A percentile compares a stretch with the other conserved stretches of the same genome.
Evolutionary conservation across 2,888 invertebrate species (phyloP).

Genomic region (Tipula helvola): DNA sequence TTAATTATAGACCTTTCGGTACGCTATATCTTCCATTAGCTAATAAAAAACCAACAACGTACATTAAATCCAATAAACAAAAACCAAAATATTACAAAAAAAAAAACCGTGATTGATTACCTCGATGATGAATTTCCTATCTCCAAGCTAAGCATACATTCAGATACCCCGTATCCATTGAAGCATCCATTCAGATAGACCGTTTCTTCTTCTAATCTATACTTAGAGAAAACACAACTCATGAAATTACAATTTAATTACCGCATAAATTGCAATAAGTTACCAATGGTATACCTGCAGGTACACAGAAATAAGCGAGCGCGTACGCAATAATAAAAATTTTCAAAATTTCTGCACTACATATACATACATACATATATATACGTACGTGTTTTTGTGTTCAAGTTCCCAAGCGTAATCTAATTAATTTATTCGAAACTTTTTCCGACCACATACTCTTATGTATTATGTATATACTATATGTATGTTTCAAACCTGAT

Average conservation of each 20-base stretch:
- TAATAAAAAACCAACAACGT: neutral
- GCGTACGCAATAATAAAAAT: neutral
- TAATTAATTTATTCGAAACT: neutral
- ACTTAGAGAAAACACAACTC: neutral
- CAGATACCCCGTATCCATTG: too few relatives aligned
- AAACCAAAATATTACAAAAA: neutral
- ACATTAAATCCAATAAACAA: neutral
- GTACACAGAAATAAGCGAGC: neutral
- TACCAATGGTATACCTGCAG: neutral
- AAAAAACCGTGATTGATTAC: neutral
- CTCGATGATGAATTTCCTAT: neutral
- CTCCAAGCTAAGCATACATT: neutral
- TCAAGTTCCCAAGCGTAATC: neutral
- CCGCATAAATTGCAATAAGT: neutral
- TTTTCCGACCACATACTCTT: neutral
- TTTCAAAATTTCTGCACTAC: neutral
- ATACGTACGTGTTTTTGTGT: neutral
- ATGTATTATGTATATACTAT: neutral
- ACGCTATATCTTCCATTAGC: neutral
- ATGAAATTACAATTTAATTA: neutral
- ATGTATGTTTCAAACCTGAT: neutral
- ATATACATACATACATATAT: neutral
- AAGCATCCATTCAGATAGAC: neutral
- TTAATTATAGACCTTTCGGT: neutral
- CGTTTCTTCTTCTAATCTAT: neutral